Evolutionary conservation across 2,888 invertebrate species (phyloP), one percentile per base, ranked within the genome.

Genomic region (Elgonia sp.): DNA sequence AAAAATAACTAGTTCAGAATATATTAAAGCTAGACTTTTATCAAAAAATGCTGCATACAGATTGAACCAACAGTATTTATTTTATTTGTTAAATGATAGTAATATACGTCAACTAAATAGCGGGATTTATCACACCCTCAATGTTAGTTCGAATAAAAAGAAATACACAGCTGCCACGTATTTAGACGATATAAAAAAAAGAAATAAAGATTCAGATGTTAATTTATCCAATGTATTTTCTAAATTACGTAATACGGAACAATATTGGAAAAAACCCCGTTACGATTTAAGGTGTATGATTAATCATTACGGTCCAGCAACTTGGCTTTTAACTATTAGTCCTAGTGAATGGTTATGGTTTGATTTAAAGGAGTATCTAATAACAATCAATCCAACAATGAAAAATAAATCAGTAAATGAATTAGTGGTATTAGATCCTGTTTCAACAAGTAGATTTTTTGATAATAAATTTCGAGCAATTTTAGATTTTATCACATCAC

Each of bases 381-480:
- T 50, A 87, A 89, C 92, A 7, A 93, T 93, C 87, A 86, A 84
- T 20, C 69, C 77, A 72, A 82, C 89, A 20, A 86, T 91, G 81
- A 87, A 89, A 14, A 91, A 91, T 57, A 70, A 62, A 50, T 69
- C 85, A 18, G 46, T 50, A 12, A 72, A 53, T 84, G 92, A 92
- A 86, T 84, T 93, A 16, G 91, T 93, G 60, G 91, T 91, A 18
- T 77, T 77, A 10, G 92, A 76, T 37, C 75, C 63, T 18, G 57
- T 75, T 21, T 62, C 62, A n/a, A 62, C 75, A n/a, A 29, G 62
- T 6, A 84, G 92, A 62, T 93, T 92, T 89, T 91, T 93, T 62
- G 91, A 93, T 40, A 92, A 90, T 39, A 92, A 92, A 86, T 93
- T 93, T 88, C 21, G 87, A 16, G 90, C 91, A 10, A 91, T 93